phyloP scores from a whole-genome alignment of 2,113 vertebrate genomes.

The Brienomyrus longianalis region DNA sequence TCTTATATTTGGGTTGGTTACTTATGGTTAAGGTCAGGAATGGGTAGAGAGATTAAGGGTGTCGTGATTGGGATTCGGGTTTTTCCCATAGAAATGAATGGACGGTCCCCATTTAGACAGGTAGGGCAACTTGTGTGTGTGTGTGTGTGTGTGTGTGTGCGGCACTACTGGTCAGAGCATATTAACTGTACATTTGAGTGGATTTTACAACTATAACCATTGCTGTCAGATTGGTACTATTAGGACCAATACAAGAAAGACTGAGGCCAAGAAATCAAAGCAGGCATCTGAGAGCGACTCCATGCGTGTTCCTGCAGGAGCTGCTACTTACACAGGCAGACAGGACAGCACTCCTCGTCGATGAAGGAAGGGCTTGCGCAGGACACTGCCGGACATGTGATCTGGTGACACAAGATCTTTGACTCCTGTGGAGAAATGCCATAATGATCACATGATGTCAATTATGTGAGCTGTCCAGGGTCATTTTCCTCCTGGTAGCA shows the following conservation, averaged over 20 bases:
- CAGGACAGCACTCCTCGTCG: slow-evolving; percentile 88
- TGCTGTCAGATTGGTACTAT: neutral
- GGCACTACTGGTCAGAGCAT: neutral
- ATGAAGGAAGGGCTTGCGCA: slow-evolving; percentile 77
- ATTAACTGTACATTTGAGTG: neutral
- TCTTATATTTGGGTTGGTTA: too few relatives aligned
- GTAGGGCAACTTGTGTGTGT: neutral
- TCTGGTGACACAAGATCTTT: slow-evolving; percentile 88
- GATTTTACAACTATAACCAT: neutral
- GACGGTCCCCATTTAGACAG: too few relatives aligned
- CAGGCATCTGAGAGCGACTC: neutral
- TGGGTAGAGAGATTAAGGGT: too few relatives aligned
- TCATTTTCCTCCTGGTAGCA: neutral
- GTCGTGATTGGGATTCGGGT: too few relatives aligned
- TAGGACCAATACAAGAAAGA: neutral
- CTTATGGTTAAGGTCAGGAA: too few relatives aligned
- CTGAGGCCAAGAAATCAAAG: neutral
- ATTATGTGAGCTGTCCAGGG: neutral
- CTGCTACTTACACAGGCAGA: slow-evolving; percentile 77
- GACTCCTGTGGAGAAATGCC: slow-evolving; percentile 67
- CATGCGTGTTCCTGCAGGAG: neutral
- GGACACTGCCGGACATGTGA: slow-evolving; percentile 80
- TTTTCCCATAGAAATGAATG: too few relatives aligned
- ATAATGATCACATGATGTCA: slow-evolving; percentile 1
- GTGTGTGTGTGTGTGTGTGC: neutral